Conservation (phyloP, 2,888 invertebrate genomes). For the Ennomos quercinarius region DNA sequence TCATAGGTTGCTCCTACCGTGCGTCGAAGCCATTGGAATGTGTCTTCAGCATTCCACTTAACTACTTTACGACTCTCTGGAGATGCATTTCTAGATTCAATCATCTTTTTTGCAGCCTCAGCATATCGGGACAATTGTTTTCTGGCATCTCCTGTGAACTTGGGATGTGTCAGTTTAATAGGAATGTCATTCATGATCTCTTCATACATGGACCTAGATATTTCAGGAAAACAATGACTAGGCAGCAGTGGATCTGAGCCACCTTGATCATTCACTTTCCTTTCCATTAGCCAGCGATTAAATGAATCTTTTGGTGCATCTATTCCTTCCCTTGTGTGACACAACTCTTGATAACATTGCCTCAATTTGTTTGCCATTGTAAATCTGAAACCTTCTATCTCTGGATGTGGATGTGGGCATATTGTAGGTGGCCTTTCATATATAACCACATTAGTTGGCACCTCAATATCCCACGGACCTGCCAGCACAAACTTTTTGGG, state of each 20-base stretch:
- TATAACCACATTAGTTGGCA: conserved; percentile 96
- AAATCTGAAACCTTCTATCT: conserved; percentile 95
- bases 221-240: conserved; percentile 95
- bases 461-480: conserved; percentile 98
- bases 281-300: conserved; percentile 98
- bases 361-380: conserved; percentile 93
- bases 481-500: conserved; percentile 94
- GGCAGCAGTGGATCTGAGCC: conserved; percentile 97
- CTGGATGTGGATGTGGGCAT: conserved; percentile 96
- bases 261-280: conserved; percentile 94
- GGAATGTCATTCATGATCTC: conserved; percentile 99
- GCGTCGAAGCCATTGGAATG: conserved; percentile 97
- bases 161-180: conserved; percentile 97
- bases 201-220: conserved; percentile 97
- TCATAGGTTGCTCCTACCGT: conserved; percentile 97
- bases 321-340: conserved; percentile 95
- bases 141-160: conserved; percentile 97
- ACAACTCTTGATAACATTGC: conserved; percentile 96
- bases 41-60: conserved; percentile 99
- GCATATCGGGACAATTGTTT: conserved; percentile 97
- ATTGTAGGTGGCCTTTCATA: conserved; percentile 94
- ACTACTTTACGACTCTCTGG: conserved; percentile 98
- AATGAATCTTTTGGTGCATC: conserved; percentile 98
- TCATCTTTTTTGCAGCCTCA: conserved; percentile 98
- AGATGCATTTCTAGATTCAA: conserved; percentile 96